Base-by-base conservation (phyloP, 2,888 invertebrate species). In the Athrips mouffetella region DNA sequence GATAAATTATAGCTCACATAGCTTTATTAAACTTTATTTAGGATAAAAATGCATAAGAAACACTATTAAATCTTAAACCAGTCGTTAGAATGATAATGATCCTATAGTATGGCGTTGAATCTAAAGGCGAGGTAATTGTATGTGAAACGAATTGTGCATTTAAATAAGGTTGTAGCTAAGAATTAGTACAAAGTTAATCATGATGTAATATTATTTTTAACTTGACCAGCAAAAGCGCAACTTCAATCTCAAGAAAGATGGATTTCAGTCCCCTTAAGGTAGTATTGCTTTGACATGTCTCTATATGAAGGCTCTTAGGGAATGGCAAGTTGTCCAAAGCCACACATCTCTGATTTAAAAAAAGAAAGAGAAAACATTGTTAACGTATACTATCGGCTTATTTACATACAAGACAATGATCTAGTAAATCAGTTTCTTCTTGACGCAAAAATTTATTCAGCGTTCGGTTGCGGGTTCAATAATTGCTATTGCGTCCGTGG, bases 401-500 rank as follows among this genome's bases (percentile, higher is more conserved):
- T 59, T 54, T 55, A 60, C 50, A 53, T 57, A 60, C 55, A 65
- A 58, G 65, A 70, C 70, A 69, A 70, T 65, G 66, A 57, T 60
- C 53, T 52, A 61, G 60, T 67, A 67, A 65, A 66, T 61, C 51
- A 58, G 54, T 60, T 70, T 70, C 63, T 68, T 65, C 58, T 56
- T 55, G 59, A 55, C 55, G 52, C 40, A 44, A 41, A 27, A 45
- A 40, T 41, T 41, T 53, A 45, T 52, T 50, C 49, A 52, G 52
- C 44, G 45, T 30, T 21, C 49, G 45, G 47, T 40, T 53, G 41
- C 33, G 21, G 11, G 39, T 30, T 33, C n/a, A 27, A 65, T 77
- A 77, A 79, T 81, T 79, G 69, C 60, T 35, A 37, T 46, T 45
- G 45, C 45, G 11, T 31, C 49, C 69, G 78, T 81, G 80, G 65